Base-by-base conservation (phyloP, 2,888 invertebrate genomes). In the Drosophila meridiana region DNA sequence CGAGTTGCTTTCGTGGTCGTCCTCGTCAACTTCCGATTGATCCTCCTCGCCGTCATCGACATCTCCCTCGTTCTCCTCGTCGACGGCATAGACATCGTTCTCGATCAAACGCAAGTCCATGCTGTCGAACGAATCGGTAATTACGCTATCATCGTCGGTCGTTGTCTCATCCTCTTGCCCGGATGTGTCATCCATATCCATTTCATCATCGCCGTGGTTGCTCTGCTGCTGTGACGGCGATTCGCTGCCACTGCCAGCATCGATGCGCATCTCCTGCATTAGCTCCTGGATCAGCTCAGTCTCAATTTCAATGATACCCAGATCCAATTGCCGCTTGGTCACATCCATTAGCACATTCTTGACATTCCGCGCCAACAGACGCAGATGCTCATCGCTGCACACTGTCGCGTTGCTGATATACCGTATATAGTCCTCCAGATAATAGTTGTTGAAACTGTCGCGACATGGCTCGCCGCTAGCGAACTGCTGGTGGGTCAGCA, bases 221-320 rank as follows among this genome's bases (percentile, higher is more conserved):
- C 82, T 85, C 4, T 83, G 85, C 3, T 85, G 81, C 4, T 84
- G 81, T 30, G 78, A 55, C 45, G 74, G 60, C 9, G 82, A 80
- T 20, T 80, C 84, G 38, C 64, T 71, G 64, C 64, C 58, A 52
- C 70, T 73, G 36, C 73, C 73, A 14, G 76, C 57, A 48, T 83
- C 78, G 14, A 91, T 78, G 69, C 91, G 91, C 64, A 92, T 89
- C 64, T 92, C 92, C 11, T 88, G 87, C 69, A 93, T 89, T 38
- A 93, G 70, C 58, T 93, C 93, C 61, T 88, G 89, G 14, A 93
- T 76, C 50, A 93, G 63, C 60, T 93, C 92, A 45, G 90, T 89
- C 80, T 93, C 93, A 42, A 93, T 90, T 55, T 90, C 89, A 28
- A 73, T 72, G 42, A 93, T 76, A 36, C 91, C 91, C 30, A 93